A percentile compares a stretch with the other conserved stretches of the same genome.
Evolutionary conservation across 2,113 vertebrate species (phyloP).

Genomic region (Rhabdornis inornatus): DNA sequence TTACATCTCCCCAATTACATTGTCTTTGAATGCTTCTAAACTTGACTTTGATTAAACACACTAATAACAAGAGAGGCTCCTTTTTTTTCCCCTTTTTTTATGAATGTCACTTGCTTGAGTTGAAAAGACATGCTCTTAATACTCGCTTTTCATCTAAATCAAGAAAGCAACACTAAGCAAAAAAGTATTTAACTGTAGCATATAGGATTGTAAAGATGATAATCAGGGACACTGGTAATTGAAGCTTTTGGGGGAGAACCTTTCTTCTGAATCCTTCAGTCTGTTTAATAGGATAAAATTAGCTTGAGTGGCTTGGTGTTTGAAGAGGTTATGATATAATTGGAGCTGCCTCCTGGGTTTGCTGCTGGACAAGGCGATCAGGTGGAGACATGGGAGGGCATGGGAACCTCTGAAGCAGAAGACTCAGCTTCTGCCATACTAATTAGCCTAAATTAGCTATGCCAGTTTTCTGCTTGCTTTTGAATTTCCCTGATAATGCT

Average conservation of each 20-base stretch:
- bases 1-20: conserved; percentile 16
- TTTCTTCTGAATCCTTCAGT: conserved; percentile 81
- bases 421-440: conserved; percentile 70
- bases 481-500: conserved; percentile 72
- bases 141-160: conserved; percentile 76
- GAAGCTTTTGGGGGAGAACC: conserved; percentile 78
- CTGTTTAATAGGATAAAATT: conserved; percentile 85
- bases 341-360: conserved; percentile 81
- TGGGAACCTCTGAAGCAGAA: conserved; percentile 71
- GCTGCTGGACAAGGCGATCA: conserved; percentile 79
- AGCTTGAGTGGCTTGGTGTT: conserved; percentile 79
- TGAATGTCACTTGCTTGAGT: conserved; percentile 70
- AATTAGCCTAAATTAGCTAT: conserved; percentile 81
- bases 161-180: conserved; percentile 74
- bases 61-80: conserved; percentile 65
- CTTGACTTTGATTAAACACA: conserved; percentile 73
- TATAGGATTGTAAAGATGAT: conserved; percentile 76
- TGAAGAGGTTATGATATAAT: conserved; percentile 84
- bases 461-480: conserved; percentile 80
- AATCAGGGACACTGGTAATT: conserved; percentile 81
- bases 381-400: conserved; percentile 75
- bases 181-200: conserved; percentile 76
- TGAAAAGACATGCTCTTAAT: conserved; percentile 74
- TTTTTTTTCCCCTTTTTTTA: not conserved
- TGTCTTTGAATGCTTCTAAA: conserved; percentile 62